A percentile compares a stretch with the other conserved stretches of the same genome.
These are phyloP conservation scores for Neopipo cinnamomea DNA, from an alignment of 2,113 vertebrate genomes.

Conservation along the genomic window DNA sequence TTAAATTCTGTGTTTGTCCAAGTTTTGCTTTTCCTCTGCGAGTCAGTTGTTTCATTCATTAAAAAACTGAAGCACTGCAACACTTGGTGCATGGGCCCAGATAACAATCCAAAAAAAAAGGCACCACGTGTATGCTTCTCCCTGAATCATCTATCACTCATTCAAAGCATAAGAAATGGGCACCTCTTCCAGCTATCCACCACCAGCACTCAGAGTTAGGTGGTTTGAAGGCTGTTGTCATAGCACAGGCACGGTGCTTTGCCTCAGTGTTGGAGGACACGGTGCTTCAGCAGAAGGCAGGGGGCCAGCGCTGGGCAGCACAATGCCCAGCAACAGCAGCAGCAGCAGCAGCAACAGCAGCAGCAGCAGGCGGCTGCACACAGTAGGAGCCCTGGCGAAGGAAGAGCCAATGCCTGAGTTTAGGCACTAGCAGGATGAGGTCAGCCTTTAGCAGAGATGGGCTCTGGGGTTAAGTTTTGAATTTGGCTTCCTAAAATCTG, in stretches of 20 bases:
- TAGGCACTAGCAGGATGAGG: neutral
- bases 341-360: neutral
- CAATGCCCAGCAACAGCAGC: neutral
- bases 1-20: neutral
- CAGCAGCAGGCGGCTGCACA: neutral
- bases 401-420: neutral
- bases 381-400: neutral
- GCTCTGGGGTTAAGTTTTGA: neutral
- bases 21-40: neutral
- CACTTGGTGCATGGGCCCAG: neutral
- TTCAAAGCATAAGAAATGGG: neutral
- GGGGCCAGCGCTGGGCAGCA: neutral
- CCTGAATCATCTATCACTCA: no score
- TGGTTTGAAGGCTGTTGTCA: neutral
- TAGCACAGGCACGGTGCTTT: neutral
- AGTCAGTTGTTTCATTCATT: neutral
- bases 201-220: neutral
- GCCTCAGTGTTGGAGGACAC: accelerated
- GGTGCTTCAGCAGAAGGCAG: neutral
- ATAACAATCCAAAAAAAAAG: neutral
- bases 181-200: neutral
- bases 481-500: neutral
- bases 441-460: neutral
- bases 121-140: accelerated
- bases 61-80: neutral